Evolutionary conservation across 2,797 vertebrate species (phyloP).

Genomic region (Florisuga fusca): DNA sequence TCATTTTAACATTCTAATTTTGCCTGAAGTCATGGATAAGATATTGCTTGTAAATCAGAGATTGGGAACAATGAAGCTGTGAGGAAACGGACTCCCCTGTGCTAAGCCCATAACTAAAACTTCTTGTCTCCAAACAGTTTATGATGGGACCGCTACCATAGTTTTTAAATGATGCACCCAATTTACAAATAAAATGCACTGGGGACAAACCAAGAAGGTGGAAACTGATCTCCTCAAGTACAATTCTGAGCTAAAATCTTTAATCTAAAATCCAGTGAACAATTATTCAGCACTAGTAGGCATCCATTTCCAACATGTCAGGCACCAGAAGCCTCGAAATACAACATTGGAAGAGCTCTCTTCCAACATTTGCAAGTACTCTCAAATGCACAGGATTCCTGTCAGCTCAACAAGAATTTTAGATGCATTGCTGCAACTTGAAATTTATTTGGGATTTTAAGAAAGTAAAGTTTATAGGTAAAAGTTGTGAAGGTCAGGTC

Average conservation of each 20-base stretch:
- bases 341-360: not conserved
- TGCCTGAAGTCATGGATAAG: not conserved
- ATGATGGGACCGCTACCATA: not conserved
- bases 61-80: not conserved
- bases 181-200: not conserved
- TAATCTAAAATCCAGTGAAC: not conserved
- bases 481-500: not conserved
- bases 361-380: not conserved
- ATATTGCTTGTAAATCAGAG: not conserved
- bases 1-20: not conserved
- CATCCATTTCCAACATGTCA: not conserved
- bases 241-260: not conserved
- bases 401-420: not conserved
- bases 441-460: not conserved
- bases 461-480: not conserved
- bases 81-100: not conserved
- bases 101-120: not conserved
- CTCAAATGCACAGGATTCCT: not conserved
- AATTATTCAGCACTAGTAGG: not conserved
- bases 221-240: not conserved
- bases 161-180: not conserved
- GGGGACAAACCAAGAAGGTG: not conserved
- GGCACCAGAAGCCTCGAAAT: not conserved
- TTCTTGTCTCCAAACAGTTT: not conserved
- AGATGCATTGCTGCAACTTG: not conserved